These are phyloP conservation scores for Gonioctena quinquepunctata DNA, from an alignment of 1,140 invertebrate genomes.

Conservation along the genomic window DNA sequence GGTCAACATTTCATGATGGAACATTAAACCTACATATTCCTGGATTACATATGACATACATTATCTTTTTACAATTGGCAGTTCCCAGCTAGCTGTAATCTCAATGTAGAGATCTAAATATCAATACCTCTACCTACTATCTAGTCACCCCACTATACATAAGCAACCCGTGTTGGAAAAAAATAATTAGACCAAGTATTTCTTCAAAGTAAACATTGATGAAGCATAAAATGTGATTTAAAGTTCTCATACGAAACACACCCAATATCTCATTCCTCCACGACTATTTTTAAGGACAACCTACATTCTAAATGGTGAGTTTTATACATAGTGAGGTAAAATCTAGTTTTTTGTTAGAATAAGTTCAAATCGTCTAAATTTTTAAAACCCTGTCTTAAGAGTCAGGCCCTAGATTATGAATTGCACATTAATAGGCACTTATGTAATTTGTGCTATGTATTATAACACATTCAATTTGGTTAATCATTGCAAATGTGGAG, in stretches of 20 bases:
- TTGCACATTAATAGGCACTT: slow-evolving; percentile 54
- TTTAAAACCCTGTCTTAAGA: slow-evolving; percentile 51
- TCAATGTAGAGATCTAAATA: slow-evolving; percentile 45
- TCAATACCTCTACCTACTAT: slow-evolving; percentile 33
- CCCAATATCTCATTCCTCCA: slow-evolving; percentile 1
- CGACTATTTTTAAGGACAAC: not conserved
- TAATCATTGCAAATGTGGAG: slow-evolving; percentile 9
- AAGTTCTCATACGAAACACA: slow-evolving; percentile 26
- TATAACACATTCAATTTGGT: slow-evolving; percentile 20
- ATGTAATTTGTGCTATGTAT: slow-evolving; percentile 37
- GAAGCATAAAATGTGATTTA: slow-evolving; percentile 1
- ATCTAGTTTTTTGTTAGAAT: slow-evolving; percentile 32
- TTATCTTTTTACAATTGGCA: slow-evolving; percentile 55
- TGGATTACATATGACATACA: slow-evolving; percentile 45
- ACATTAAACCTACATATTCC: slow-evolving; percentile 43
- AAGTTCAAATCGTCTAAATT: slow-evolving; percentile 42
- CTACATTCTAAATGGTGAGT: slow-evolving; percentile 21
- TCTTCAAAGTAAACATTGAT: too few species aligned
- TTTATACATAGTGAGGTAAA: slow-evolving; percentile 39
- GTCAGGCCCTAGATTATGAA: slow-evolving; percentile 50
- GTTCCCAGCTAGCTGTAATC: slow-evolving; percentile 54
- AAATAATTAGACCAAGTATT: not conserved
- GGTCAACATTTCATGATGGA: too few species aligned
- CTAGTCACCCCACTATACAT: slow-evolving; percentile 17
- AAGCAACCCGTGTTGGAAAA: slow-evolving; percentile 5